Percentiles rank a stretch among this genome's conserved stretches.
Conservation (phyloP, 1,140 invertebrate species). For the Drosophila orena region DNA sequence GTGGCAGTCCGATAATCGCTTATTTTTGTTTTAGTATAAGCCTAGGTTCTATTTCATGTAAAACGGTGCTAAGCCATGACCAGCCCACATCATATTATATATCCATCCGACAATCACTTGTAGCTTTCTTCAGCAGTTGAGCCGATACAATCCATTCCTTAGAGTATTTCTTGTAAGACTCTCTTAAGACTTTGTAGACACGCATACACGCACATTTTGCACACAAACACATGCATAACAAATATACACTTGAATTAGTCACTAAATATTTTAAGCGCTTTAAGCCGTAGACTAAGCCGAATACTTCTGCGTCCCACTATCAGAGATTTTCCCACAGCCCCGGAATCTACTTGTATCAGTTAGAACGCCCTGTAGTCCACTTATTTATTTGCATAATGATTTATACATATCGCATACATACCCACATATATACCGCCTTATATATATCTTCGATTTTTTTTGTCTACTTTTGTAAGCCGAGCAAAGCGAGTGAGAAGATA, state of each 20-base stretch:
- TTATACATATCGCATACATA: slow-evolving; percentile 49
- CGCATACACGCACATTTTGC: slow-evolving; percentile 25
- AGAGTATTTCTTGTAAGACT: slow-evolving; percentile 54
- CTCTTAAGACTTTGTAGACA: slow-evolving; percentile 52
- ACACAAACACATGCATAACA: slow-evolving; percentile 29
- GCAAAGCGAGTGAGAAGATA: slow-evolving; percentile 44
- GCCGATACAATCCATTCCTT: slow-evolving; percentile 41
- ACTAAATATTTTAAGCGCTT: slow-evolving; percentile 81
- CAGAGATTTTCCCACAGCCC: slow-evolving; percentile 16
- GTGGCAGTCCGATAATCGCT: slow-evolving; percentile 65
- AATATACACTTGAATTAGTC: slow-evolving; percentile 73
- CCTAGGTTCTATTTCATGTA: slow-evolving; percentile 62
- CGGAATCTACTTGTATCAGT: slow-evolving; percentile 45
- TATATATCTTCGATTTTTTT: slow-evolving; percentile 60
- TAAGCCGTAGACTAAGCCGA: slow-evolving; percentile 76
- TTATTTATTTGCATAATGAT: slow-evolving; percentile 60
- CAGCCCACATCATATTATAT: not conserved
- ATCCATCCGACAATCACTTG: slow-evolving; percentile 15
- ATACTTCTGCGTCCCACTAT: slow-evolving; percentile 31
- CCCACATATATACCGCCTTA: slow-evolving; percentile 49
- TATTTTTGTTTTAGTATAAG: slow-evolving; percentile 68
- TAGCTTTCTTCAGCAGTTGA: slow-evolving; percentile 37
- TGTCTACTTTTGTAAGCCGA: slow-evolving; percentile 61
- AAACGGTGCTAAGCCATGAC: slow-evolving; percentile 68
- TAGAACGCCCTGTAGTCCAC: slow-evolving; percentile 42